Conservation (phyloP, 2,888 invertebrate genomes). For the Amphiduros pacificus region DNA sequence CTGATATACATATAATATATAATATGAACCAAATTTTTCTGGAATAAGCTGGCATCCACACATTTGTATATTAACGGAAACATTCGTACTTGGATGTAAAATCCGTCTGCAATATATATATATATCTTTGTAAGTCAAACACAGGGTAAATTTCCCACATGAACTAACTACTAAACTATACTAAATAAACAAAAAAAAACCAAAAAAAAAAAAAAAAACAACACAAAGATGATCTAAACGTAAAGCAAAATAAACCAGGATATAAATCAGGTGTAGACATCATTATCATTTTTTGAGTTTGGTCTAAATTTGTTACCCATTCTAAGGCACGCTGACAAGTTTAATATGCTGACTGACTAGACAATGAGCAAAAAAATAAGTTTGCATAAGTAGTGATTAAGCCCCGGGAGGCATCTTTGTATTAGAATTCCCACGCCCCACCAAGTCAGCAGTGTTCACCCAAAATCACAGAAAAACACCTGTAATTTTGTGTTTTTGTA, state of each 20-base stretch:
- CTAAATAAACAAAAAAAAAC: slow-evolving; percentile 1
- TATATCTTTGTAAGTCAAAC: too few relatives aligned
- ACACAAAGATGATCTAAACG: neutral
- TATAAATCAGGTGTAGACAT: too few relatives aligned
- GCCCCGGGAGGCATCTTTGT: neutral
- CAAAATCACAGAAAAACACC: slow-evolving; percentile 18
- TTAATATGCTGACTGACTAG: slow-evolving; percentile 19
- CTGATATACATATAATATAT: too few relatives aligned
- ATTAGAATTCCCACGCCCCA: neutral
- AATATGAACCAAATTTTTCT: too few relatives aligned
- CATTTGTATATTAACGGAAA: too few relatives aligned
- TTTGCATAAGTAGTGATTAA: slow-evolving; percentile 21
- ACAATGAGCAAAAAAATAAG: slow-evolving; percentile 22
- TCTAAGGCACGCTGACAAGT: slow-evolving; percentile 3
- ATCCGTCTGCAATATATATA: too few relatives aligned
- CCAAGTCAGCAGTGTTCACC: slow-evolving; percentile 19
- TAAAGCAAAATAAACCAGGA: too few relatives aligned
- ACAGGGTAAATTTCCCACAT: too few relatives aligned
- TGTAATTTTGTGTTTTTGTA: slow-evolving; percentile 3
- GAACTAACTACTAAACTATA: too few relatives aligned
- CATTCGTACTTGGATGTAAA: too few relatives aligned
- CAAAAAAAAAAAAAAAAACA: neutral
- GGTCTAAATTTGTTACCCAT: slow-evolving; percentile 4
- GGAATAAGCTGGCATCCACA: too few relatives aligned
- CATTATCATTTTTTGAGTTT: too few relatives aligned